Evolutionary conservation across 2,797 vertebrate species (phyloP), one percentile per base, ranked within the genome.

Genomic region (Percopsis omiscomaycus): DNA sequence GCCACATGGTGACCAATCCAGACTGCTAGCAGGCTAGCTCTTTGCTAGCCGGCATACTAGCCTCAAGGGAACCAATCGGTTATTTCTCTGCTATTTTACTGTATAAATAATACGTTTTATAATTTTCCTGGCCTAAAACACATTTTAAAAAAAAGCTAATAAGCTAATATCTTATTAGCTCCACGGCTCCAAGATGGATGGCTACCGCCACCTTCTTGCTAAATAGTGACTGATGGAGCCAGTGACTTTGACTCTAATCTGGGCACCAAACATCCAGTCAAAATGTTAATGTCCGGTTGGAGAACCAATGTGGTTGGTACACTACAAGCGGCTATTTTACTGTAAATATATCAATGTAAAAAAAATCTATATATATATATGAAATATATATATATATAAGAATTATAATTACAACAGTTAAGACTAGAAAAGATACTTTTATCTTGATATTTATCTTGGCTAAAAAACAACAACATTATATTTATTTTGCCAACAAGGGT

Each of bases 301-400:
- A 91, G 92, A 92, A 93, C 92, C 92, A 91, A 94, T 95, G 95
- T 95, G 93, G 94, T 94, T 98, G 95, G 95, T 92, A 88, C 92
- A 93, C 91, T 92, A 93, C 90, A 95, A 95, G 96, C 94, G 95
- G 96, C 96, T 96, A 98, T 98, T 98, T 98, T 98, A 95, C 58
- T 74, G 55, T 94, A 86, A 85, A 69, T 53, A 77, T 59, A 22
- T 66, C 50, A 66, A 3, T n/a, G n/a, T 22, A 59, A 76, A 73
- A 37, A 55, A 66, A 42, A 55, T n/a, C n/a, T n/a, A n/a, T 4
- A 32, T 32, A 32, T 4, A 37, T 37, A 37, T 37, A 37, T 4
- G n/a, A n/a, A n/a, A 37, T 6, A 37, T 37, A 5, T 37, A 6
- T 37, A 37, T 37, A 5, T 37, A 37, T 5, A 37, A 5, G 6